Conservation (phyloP, 2,113 vertebrate genomes). For the Falcunculus frontatus region DNA sequence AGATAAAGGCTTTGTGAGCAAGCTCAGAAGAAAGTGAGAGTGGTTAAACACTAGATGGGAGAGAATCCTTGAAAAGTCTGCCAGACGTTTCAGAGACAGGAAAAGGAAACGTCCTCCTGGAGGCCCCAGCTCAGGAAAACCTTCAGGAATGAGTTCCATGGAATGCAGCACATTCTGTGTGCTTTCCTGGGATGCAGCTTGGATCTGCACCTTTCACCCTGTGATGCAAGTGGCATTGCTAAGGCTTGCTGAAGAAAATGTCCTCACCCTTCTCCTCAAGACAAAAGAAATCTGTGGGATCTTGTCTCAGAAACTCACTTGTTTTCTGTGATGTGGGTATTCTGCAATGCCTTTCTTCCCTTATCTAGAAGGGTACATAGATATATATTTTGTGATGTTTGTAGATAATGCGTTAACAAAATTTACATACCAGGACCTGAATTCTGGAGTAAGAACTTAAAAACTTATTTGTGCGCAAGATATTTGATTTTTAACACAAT, state of each 20-base stretch:
- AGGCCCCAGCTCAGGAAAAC: background rate
- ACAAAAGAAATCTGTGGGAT: no score
- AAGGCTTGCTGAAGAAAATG: background rate
- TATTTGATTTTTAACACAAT: background rate
- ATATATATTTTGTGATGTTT: background rate
- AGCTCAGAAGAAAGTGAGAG: conserved; percentile 41
- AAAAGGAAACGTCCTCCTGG: background rate
- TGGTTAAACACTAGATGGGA: background rate
- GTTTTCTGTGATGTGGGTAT: background rate
- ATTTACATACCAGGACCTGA: background rate
- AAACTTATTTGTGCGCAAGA: background rate
- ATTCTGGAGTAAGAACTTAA: background rate
- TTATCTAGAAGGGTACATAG: background rate
- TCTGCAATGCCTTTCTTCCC: background rate
- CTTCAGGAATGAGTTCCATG: background rate
- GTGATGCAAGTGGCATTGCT: background rate
- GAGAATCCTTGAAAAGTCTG: background rate
- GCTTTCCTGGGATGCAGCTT: background rate
- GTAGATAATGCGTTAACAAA: background rate
- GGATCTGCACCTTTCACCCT: background rate
- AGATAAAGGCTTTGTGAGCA: conserved; percentile 56
- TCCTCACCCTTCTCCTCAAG: background rate
- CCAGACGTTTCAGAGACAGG: background rate
- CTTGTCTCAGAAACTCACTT: background rate
- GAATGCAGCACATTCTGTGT: background rate